These are phyloP conservation scores for Poeciliopsis retropinna DNA, from an alignment of 2,113 vertebrate genomes.

Conservation along the genomic window DNA sequence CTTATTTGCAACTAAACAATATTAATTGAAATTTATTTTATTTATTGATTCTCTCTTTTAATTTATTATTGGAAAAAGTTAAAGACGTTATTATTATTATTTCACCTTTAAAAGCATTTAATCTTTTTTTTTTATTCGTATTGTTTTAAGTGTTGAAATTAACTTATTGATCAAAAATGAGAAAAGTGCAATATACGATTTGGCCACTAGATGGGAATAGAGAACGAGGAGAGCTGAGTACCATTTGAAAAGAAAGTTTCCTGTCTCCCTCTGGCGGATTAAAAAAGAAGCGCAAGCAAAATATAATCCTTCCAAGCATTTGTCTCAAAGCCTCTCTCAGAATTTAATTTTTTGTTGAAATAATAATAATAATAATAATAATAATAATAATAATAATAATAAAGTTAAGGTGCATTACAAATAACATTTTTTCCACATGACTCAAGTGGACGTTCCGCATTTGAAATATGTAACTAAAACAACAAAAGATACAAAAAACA, in stretches of 20 bases:
- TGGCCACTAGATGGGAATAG: conserved; percentile 52
- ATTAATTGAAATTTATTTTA: neutral
- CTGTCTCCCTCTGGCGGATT: conserved; percentile 53
- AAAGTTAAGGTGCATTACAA: too few species aligned
- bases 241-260: neutral
- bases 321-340: too few species aligned
- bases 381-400: too few species aligned
- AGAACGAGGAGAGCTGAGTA: neutral
- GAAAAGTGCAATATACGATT: conserved; percentile 5
- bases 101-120: too few species aligned
- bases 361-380: too few species aligned
- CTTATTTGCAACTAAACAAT: neutral
- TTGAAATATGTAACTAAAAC: too few species aligned
- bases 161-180: neutral
- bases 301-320: neutral
- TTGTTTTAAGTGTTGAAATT: neutral
- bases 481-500: too few species aligned
- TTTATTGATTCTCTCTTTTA: neutral
- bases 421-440: too few species aligned
- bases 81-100: too few species aligned
- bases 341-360: too few species aligned
- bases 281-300: conserved; percentile 1
- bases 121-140: neutral
- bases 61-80: neutral
- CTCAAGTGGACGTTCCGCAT: too few species aligned